phyloP scores from a whole-genome alignment of 2,797 vertebrate genomes.

The Pristis pectinata region DNA sequence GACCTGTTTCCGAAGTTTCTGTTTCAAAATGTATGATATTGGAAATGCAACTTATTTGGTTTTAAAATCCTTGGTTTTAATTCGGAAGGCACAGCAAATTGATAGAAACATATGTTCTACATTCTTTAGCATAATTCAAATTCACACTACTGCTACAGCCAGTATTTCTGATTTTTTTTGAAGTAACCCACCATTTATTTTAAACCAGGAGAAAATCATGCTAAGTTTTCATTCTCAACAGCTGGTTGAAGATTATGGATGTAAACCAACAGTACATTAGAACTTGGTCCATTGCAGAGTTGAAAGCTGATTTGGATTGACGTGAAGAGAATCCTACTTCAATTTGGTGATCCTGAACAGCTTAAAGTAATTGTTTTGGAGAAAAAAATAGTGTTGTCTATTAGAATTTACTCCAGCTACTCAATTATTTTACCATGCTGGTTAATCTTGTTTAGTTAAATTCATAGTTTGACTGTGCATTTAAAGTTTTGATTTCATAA shows the following conservation, averaged over 20 bases:
- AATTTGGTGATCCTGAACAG: not conserved
- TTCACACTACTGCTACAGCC: not conserved
- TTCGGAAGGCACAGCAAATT: not conserved
- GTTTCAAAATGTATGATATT: not conserved
- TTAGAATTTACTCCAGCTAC: not conserved
- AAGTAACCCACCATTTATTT: not conserved
- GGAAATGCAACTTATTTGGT: not conserved
- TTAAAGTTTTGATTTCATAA: not conserved
- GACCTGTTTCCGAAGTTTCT: not conserved
- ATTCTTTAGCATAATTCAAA: not conserved
- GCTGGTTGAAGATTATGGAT: not conserved
- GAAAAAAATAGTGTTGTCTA: not conserved
- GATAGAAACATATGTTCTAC: not conserved
- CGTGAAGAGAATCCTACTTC: not conserved
- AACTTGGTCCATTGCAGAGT: not conserved
- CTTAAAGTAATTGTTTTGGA: not conserved
- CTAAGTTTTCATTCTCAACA: not conserved
- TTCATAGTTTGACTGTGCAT: conserved; percentile 12
- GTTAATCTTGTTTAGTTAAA: not conserved
- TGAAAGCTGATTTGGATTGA: not conserved
- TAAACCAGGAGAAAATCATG: not conserved
- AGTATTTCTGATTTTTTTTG: not conserved
- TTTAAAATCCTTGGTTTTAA: not conserved
- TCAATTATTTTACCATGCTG: not conserved
- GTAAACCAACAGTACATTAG: not conserved